Base-by-base conservation (phyloP, 2,797 vertebrate genomes). In the Myripristis jacobus region DNA sequence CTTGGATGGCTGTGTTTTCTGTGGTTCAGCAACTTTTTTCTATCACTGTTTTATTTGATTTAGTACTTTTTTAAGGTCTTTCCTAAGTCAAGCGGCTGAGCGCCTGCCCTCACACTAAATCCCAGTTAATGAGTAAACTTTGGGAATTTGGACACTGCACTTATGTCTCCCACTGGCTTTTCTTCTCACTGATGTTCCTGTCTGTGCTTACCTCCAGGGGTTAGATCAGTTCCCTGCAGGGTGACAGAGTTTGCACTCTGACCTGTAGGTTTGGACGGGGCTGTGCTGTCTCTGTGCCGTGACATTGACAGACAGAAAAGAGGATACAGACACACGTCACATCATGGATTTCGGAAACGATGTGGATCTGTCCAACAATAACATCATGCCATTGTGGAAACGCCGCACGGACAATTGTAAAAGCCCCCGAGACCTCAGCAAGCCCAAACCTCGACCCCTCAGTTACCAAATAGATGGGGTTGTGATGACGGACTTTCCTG, bases 401-500 rank as follows among this genome's bases (percentile, higher is more conserved):
- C 93, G 93, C 22, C 87, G 93, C 12, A 79, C 92, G 2, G 86
- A 88, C 59, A 90, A 91, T 47, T 84, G 80, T 31, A 85, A 82
- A 56, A 83, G 43, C 1, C 11, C 87, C 27, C 86, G 85, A 81
- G 80, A 88, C 71, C 61, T 55, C 1, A 62, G 57, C 54, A 92
- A 77, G 48, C 54, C 79, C 25, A 94, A 92, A 70, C 68, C 92
- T 0, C 90, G 96, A 75, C 96, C 97, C 0, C 83, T 92, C 61
- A 96, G 96, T 15, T 96, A 95, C 84, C 96, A 96, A 89, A 91
- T 90, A 22, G 94, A 95, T 12, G 94, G 96, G 12, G 84, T 95
- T 60, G 87, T 87, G 12, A 86, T 90, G 27, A 95, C 94, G 0
- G 96, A 97, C 78, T 95, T 95, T 34, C 94, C 96, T 0, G 86